Evolutionary conservation across 2,113 vertebrate species (phyloP).

Genomic region (Dasypus novemcinctus): DNA sequence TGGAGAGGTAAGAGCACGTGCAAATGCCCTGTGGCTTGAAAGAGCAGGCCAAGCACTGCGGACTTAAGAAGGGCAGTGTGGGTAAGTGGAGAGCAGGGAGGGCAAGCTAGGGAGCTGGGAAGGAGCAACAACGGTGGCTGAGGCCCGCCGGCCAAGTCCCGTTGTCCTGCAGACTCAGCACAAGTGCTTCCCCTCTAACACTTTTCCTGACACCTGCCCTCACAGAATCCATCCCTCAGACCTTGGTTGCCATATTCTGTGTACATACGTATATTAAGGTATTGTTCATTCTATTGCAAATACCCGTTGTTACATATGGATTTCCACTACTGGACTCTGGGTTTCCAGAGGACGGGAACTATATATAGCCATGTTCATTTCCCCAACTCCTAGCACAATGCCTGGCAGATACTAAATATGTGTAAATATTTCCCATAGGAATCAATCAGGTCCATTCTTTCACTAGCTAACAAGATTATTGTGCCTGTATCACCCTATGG

Average conservation of each 20-base stretch:
- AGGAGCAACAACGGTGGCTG: not conserved
- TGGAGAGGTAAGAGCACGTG: not conserved
- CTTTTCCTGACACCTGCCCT: not conserved
- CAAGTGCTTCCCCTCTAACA: not conserved
- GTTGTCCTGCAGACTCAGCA: not conserved
- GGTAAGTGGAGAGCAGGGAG: not conserved
- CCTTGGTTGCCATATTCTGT: not conserved
- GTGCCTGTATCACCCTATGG: not conserved
- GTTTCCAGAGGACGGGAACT: not conserved
- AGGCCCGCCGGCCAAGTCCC: not conserved
- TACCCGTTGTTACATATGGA: not conserved
- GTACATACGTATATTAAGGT: not conserved
- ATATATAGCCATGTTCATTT: not conserved
- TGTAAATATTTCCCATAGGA: not conserved
- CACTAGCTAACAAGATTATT: not conserved
- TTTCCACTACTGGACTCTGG: not conserved
- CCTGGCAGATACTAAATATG: not conserved
- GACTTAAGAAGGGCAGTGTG: not conserved
- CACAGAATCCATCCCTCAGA: not conserved
- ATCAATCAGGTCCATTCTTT: not conserved
- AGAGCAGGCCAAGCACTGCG: not conserved
- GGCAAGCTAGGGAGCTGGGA: not conserved
- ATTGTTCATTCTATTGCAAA: not conserved
- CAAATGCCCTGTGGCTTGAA: not conserved
- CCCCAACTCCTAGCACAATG: not conserved